These are phyloP conservation scores for Hylyphantes graminicola DNA, from an alignment of 1,140 invertebrate species.

Conservation along the genomic window DNA sequence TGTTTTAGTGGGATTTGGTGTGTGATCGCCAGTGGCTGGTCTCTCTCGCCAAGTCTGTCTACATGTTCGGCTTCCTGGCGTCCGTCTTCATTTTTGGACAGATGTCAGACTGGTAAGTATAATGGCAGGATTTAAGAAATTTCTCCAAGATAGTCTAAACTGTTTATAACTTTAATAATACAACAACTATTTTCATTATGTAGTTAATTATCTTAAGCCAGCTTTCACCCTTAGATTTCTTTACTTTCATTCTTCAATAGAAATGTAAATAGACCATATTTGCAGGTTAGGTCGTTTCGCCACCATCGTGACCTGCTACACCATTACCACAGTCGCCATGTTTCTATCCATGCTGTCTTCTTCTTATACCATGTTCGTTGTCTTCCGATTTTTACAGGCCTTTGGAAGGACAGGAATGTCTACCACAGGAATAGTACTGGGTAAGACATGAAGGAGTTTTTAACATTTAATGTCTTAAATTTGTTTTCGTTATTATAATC, in stretches of 20 bases:
- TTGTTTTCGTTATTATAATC: too few relatives aligned
- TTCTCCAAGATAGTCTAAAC: not conserved
- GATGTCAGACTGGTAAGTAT: slow-evolving; percentile 76
- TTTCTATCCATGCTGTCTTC: slow-evolving; percentile 17
- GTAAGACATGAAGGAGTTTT: not conserved
- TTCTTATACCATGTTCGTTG: slow-evolving; percentile 31
- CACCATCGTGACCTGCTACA: not conserved
- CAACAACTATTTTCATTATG: not conserved
- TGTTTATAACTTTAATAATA: not conserved
- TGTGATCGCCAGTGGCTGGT: slow-evolving; percentile 77
- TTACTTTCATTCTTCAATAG: too few relatives aligned
- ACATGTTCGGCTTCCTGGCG: slow-evolving; percentile 84
- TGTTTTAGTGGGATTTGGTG: slow-evolving; percentile 77
- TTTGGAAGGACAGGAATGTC: slow-evolving; percentile 41
- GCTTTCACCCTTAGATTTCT: not conserved
- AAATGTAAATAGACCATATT: not conserved
- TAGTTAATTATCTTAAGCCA: not conserved
- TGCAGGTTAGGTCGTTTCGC: slow-evolving; percentile 6
- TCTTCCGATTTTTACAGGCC: slow-evolving; percentile 28
- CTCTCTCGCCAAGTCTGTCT: slow-evolving; percentile 80
- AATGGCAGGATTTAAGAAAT: not conserved
- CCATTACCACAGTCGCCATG: not conserved
- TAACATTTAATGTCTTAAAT: too few relatives aligned
- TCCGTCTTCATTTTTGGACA: slow-evolving; percentile 83
- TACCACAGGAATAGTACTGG: slow-evolving; percentile 19